Percentiles rank a stretch among this genome's conserved stretches.
These are phyloP conservation scores for Chroicocephalus ridibundus DNA, from an alignment of 2,113 vertebrate genomes.

Conservation along the genomic window DNA sequence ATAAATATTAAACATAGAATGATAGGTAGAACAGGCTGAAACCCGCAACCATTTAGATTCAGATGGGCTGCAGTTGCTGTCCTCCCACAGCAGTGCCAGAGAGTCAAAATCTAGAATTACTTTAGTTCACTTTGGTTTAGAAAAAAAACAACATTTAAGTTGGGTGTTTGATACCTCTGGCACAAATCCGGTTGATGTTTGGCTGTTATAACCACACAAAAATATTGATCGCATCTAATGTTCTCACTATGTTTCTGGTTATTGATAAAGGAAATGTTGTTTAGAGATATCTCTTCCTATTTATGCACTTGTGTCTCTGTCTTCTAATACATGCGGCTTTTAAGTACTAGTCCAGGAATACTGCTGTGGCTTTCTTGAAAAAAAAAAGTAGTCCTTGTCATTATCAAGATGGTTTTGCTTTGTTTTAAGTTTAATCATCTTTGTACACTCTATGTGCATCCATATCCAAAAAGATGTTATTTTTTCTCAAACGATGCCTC, in stretches of 20 bases:
- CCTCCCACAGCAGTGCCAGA: neutral
- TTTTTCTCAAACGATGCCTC: neutral
- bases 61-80: neutral
- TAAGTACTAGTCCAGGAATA: neutral
- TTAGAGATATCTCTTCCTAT: too few relatives aligned
- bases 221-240: fast-evolving
- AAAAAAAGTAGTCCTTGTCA: neutral
- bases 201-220: neutral
- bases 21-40: neutral
- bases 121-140: neutral
- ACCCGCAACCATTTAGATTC: neutral
- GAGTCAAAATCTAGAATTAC: neutral
- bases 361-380: neutral
- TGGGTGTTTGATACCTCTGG: fast-evolving
- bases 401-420: neutral
- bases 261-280: neutral
- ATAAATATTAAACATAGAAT: fast-evolving
- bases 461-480: neutral
- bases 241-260: neutral
- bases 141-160: neutral
- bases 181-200: fast-evolving
- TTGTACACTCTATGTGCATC: too few relatives aligned
- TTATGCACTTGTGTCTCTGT: neutral
- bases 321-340: neutral
- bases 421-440: neutral